Base-by-base conservation (phyloP, 2,113 vertebrate species). In the Callopanchax toddi region DNA sequence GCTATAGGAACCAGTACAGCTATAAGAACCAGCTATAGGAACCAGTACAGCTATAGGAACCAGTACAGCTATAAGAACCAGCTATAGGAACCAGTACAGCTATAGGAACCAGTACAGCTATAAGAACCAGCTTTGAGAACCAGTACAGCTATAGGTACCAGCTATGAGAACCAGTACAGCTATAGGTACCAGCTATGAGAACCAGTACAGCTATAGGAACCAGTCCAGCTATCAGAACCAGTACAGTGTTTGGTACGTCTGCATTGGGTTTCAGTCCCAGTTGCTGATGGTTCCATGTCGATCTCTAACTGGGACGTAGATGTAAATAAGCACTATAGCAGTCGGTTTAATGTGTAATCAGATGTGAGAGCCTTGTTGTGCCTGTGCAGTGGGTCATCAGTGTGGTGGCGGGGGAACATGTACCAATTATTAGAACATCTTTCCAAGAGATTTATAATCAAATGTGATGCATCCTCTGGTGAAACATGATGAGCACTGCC, bases 401-500 rank as follows among this genome's bases (percentile, higher is more conserved):
- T 26, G 18, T 32, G 7, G 12, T 11, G 29, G 43, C 20, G 22
- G 15, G 42, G 29, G 23, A 17, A 51, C 12, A 17, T 53, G 57
- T 60, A 53, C 21, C 22, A 46, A 8, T 60, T 51, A 42, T 22
- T 36, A 26, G 43, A 60, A 48, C 42, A 57, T 57, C 36, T n/a
- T 57, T 57, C 10, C 36, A 9, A 59, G 40, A 23, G 32, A 51
- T 42, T 58, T 43, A 13, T 52, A 21, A 51, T 58, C 37, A 22
- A 48, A 60, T 36, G n/a, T 22, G 26, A 34, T 25, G 58, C 17
- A 10, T 69, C 13, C 66, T 11, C n/a, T 53, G 66, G 42, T 52
- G 60, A 42, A 43, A 44, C 44, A 26, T 55, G 17, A 68, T 74
- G 45, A 49, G 53, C 62, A 15, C 21, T 53, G 36, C 22, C 57